phyloP scores from a whole-genome alignment of 2,797 vertebrate genomes.

The Serranus cabrilla region DNA sequence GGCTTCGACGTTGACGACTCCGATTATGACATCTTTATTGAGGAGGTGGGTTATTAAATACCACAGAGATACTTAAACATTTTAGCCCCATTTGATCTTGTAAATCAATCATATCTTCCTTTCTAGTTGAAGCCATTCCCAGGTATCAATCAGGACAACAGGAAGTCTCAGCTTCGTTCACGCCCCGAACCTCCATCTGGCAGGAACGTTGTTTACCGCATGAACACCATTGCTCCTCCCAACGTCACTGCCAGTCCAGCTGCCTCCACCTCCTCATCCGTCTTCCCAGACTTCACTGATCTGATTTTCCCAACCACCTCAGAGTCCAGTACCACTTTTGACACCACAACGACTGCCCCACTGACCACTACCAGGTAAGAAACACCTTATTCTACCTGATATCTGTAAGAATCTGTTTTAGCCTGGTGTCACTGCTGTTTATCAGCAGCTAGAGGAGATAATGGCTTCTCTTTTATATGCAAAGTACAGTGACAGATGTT shows the following conservation, averaged over 20 bases:
- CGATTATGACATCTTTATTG: conserved; percentile 93
- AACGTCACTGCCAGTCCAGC: conserved; percentile 47
- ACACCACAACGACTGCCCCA: conserved; percentile 58
- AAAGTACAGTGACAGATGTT: not conserved
- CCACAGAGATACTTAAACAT: not conserved
- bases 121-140: conserved; percentile 89
- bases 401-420: not conserved
- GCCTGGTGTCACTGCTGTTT: not conserved
- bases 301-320: conserved; percentile 61
- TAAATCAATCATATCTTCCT: not conserved
- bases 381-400: not conserved
- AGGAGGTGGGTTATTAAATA: conserved; percentile 86
- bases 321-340: conserved; percentile 28
- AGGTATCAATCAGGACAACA: conserved; percentile 81
- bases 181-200: conserved; percentile 74
- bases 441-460: not conserved
- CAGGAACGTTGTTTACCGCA: conserved; percentile 78
- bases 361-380: conserved; percentile 59
- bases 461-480: not conserved
- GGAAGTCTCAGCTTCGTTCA: conserved; percentile 87
- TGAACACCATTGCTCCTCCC: conserved; percentile 69
- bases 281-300: conserved; percentile 63
- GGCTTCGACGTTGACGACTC: conserved; percentile 90
- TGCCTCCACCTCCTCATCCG: conserved; percentile 30
- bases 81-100: not conserved